Evolutionary conservation across 2,797 vertebrate genomes (phyloP).

Genomic region (Halcyon leucocephala): DNA sequence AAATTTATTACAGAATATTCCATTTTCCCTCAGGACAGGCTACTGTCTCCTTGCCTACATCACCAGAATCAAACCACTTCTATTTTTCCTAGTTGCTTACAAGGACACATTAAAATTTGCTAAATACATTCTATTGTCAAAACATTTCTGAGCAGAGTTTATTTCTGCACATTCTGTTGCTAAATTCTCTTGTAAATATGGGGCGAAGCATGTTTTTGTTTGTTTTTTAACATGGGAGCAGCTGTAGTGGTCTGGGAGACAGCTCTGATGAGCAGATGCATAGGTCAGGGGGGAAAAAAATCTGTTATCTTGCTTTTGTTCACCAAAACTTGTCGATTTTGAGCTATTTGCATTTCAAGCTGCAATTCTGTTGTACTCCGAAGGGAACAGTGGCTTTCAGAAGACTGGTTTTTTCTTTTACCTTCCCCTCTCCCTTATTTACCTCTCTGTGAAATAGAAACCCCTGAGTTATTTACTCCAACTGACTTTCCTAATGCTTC

Average conservation of each 20-base stretch:
- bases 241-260: constrained; percentile 51
- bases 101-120: not conserved
- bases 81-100: not conserved
- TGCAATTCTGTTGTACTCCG: not conserved
- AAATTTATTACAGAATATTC: not conserved
- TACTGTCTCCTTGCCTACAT: not conserved
- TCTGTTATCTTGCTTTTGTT: constrained; percentile 59
- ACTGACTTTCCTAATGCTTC: not conserved
- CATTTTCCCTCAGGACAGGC: not conserved
- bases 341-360: constrained; percentile 41
- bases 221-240: constrained; percentile 34
- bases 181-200: constrained; percentile 57
- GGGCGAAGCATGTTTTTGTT: constrained; percentile 14
- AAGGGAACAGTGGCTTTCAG: constrained; percentile 6
- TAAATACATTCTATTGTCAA: not conserved
- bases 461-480: not conserved
- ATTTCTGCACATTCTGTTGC: not conserved
- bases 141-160: not conserved
- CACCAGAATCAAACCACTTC: not conserved
- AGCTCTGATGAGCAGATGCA: constrained; percentile 65
- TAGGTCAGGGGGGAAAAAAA: not conserved
- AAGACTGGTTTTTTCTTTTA: not conserved
- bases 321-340: constrained; percentile 45
- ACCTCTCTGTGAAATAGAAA: not conserved
- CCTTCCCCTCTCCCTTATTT: not conserved